Evolutionary conservation across 2,888 invertebrate genomes (phyloP).

Genomic region (Sminthurinus aureus): DNA sequence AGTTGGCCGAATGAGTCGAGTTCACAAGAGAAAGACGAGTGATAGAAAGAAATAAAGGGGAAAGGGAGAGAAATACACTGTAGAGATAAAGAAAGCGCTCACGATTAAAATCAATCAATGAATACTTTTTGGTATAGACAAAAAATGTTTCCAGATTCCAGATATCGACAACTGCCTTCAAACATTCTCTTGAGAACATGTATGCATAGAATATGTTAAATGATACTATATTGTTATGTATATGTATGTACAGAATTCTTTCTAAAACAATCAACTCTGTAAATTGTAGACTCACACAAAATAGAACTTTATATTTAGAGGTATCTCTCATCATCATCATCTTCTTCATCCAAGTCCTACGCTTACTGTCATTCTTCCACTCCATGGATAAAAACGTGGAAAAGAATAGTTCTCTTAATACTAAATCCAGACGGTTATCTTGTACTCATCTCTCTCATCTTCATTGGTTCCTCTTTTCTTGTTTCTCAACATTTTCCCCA

Average conservation of each 20-base stretch:
- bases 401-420: neutral
- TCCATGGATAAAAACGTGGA: neutral
- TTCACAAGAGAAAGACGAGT: constrained; percentile 9
- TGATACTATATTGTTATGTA: neutral
- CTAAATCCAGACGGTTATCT: neutral
- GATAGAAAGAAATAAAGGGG: neutral
- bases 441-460: neutral
- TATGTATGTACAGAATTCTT: constrained; percentile 3
- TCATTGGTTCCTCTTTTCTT: neutral
- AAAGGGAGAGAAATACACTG: neutral
- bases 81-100: neutral
- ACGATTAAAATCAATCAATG: constrained; percentile 17
- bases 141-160: neutral
- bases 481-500: too few species aligned
- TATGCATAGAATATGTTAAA: too few species aligned
- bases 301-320: neutral
- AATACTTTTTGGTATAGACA: neutral
- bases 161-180: neutral
- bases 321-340: neutral
- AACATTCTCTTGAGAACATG: neutral
- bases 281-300: neutral
- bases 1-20: constrained; percentile 1
- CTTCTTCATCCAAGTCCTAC: constrained; percentile 3
- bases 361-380: constrained; percentile 8
- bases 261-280: constrained; percentile 48